phyloP scores from a whole-genome alignment of 2,888 invertebrate genomes.

The Theretra japonica region DNA sequence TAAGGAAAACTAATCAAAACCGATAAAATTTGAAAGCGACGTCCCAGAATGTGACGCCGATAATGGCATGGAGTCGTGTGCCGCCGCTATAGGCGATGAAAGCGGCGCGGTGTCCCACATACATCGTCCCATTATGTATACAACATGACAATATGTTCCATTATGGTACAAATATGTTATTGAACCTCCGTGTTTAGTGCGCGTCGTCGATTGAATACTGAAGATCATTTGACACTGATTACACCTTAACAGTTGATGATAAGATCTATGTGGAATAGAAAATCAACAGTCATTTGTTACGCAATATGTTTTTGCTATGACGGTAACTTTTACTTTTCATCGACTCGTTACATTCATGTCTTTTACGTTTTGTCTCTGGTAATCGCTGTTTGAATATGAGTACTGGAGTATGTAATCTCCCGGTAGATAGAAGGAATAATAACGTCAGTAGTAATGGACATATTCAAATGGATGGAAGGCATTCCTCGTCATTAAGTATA shows the following conservation, averaged over 20 bases:
- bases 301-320: slow-evolving; percentile 39
- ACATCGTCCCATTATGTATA: slow-evolving; percentile 56
- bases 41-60: slow-evolving; percentile 48
- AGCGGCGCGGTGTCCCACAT: slow-evolving; percentile 58
- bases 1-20: slow-evolving; percentile 33
- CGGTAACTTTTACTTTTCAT: slow-evolving; percentile 44
- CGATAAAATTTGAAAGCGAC: slow-evolving; percentile 46
- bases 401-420: slow-evolving; percentile 10
- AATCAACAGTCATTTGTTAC: slow-evolving; percentile 32
- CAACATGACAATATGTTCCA: slow-evolving; percentile 46
- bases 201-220: slow-evolving; percentile 47
- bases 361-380: slow-evolving; percentile 18
- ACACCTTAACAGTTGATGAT: slow-evolving; percentile 43
- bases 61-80: slow-evolving; percentile 50
- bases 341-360: slow-evolving; percentile 20
- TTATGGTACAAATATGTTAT: slow-evolving; percentile 52
- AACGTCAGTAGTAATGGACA: not conserved
- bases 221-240: slow-evolving; percentile 44
- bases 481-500: no score
- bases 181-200: slow-evolving; percentile 50
- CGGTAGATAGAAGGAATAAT: not conserved
- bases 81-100: slow-evolving; percentile 52
- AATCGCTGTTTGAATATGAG: slow-evolving; percentile 16
- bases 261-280: slow-evolving; percentile 26
- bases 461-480: not conserved